phyloP scores from a whole-genome alignment of 2,113 vertebrate genomes.

The Heterotilapia buettikoferi region DNA sequence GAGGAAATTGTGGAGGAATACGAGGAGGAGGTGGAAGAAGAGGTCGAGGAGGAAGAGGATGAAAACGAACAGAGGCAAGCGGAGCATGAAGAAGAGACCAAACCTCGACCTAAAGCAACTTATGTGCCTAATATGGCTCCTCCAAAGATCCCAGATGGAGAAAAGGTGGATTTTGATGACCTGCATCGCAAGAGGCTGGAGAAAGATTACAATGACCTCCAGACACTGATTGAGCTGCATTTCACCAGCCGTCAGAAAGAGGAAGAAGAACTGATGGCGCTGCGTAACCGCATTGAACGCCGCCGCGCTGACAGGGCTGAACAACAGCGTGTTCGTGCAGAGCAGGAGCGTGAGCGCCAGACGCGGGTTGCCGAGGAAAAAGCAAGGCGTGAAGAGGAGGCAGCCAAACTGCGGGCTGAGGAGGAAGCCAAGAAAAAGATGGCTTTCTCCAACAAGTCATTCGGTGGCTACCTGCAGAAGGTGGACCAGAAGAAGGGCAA shows the following conservation, averaged over 20 bases:
- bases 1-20: slow-evolving; percentile 64
- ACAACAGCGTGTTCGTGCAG: slow-evolving; percentile 84
- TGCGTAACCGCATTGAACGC: slow-evolving; percentile 87
- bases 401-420: slow-evolving; percentile 79
- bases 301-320: slow-evolving; percentile 86
- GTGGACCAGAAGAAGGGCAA: slow-evolving; percentile 76
- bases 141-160: slow-evolving; percentile 92
- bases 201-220: slow-evolving; percentile 91
- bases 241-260: slow-evolving; percentile 94
- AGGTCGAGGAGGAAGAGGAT: slow-evolving; percentile 12
- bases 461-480: slow-evolving; percentile 73
- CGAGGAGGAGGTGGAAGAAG: slow-evolving; percentile 24
- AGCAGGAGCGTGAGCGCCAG: slow-evolving; percentile 87
- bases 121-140: slow-evolving; percentile 87
- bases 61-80: not conserved
- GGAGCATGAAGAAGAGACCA: slow-evolving; percentile 56
- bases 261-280: slow-evolving; percentile 86
- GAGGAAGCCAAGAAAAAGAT: slow-evolving; percentile 94
- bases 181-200: slow-evolving; percentile 92
- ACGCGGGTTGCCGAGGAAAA: slow-evolving; percentile 81
- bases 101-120: slow-evolving; percentile 75
- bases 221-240: slow-evolving; percentile 87
- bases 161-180: slow-evolving; percentile 95
- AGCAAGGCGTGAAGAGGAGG: slow-evolving; percentile 87
- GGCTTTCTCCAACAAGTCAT: slow-evolving; percentile 84